Evolutionary conservation across 2,113 vertebrate species (phyloP), one percentile per base, ranked within the genome.

Genomic region (Nothobranchius furzeri): DNA sequence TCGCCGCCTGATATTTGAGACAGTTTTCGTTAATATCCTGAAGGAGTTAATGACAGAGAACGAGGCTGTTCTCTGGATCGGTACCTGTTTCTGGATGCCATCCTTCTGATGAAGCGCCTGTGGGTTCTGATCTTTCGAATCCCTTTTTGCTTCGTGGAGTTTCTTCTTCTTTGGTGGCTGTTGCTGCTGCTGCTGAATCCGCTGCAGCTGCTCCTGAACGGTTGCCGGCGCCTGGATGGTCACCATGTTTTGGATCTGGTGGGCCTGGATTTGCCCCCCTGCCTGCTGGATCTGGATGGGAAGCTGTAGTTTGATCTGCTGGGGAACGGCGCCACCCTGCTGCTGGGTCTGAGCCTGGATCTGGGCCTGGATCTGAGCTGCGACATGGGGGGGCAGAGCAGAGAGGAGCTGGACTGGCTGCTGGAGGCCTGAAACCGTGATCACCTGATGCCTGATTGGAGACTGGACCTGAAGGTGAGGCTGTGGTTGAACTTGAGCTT

Each of bases 51-150:
- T 2, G 10, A 78, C 12, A 0, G 43, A 12, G 25, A 7, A 55
- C 17, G 7, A 11, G 3, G 9, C 43, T 45, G 2, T n/a, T 48
- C 0, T 12, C 25, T n/a, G 12, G 24, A 15, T 59, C 72, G 84
- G 82, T 89, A 98, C 98, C 95, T 96, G 96, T 90, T 98, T 98
- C 67, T 96, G 95, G 90, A 95, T 89, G 82, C 95, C 93, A 43
- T 98, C 96, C 64, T 93, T 95, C 60, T 95, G 93, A 88, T 92
- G 95, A 75, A 94, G 84, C 68, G 91, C 85, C 89, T 95, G 95
- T 82, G 95, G 90, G 73, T 87, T 84, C 79, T 95, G 95, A 89
- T 98, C 98, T 51, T 91, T 89, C 79, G 94, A 95, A 90, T 98
- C 97, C 76, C 90, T 91, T 89, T 96, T 96, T 79, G 94, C 91